Base-by-base conservation (phyloP, 2,797 vertebrate species). In the Trachops cirrhosus region DNA sequence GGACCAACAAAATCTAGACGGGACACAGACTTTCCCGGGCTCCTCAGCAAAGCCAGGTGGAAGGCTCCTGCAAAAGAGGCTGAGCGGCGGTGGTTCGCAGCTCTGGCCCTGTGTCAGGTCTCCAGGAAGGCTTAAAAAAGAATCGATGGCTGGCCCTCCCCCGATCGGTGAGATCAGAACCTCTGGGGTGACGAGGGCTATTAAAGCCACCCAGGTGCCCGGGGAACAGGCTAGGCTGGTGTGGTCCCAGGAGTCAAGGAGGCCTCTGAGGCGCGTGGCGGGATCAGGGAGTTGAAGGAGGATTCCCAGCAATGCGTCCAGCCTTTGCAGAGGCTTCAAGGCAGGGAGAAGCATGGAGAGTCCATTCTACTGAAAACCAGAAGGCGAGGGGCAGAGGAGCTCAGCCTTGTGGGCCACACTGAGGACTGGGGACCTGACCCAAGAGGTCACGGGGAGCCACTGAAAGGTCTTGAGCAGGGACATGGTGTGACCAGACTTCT, bases 21-120 rank as follows among this genome's bases (percentile, higher is more conserved):
- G 80, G 86, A 64, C 80, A 29, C 2, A 73, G 5, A 0, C 95
- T 96, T 71, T 74, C 95, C 34, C 8, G 41, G 26, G 78, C 14
- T 87, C 0, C 0, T 18, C 29, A 29, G 11, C n/a, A 34, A 64
- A 80, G 71, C 80, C 86, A 80, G 46, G n/a, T 6, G 15, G 73
- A 50, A 6, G 67, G 22, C 10, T 41, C 59, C 93, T 46, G 41
- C 37, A 9, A 52, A 59, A 19, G 4, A n/a, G 37, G 29, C 68
- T 19, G 3, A 3, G 74, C 29, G 50, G 32, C 62, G 3, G 5
- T 41, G 12, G 41, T 37, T 85, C 78, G 73, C 32, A n/a, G 50
- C 59, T 52, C 86, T 41, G 18, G 34, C 86, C 46, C 7, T 21
- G 3, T 34, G 24, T 67, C 15, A 41, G 34, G 62, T 59, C 15